phyloP scores from a whole-genome alignment of 2,113 vertebrate genomes.

The Monopterus albus region DNA sequence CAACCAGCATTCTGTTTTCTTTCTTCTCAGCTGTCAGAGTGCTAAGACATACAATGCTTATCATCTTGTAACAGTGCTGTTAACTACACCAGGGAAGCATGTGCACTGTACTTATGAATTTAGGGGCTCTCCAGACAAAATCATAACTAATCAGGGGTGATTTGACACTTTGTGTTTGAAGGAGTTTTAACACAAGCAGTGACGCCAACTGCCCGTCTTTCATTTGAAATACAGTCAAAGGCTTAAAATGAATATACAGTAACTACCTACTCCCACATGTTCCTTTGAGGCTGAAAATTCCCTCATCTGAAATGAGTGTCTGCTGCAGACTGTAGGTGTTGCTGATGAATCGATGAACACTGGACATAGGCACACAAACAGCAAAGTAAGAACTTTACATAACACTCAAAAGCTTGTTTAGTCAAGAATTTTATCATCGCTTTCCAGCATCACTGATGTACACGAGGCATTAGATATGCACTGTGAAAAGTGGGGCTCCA shows the following conservation, averaged over 20 bases:
- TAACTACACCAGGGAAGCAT: background rate
- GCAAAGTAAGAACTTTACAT: slow-evolving; percentile 43
- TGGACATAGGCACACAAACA: slow-evolving; percentile 49
- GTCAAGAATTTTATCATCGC: slow-evolving; percentile 28
- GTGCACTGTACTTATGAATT: slow-evolving; percentile 1
- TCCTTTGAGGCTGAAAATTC: slow-evolving; percentile 61
- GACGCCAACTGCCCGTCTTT: slow-evolving; percentile 41
- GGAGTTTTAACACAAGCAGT: slow-evolving; percentile 6
- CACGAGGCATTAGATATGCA: slow-evolving; percentile 15
- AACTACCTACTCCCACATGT: slow-evolving; percentile 63
- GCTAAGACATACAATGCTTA: slow-evolving; percentile 18
- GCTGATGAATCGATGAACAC: slow-evolving; percentile 20
- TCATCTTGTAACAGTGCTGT: background rate
- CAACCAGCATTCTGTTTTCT: slow-evolving; percentile 11
- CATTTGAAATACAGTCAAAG: slow-evolving; percentile 48
- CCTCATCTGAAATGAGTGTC: slow-evolving; percentile 51
- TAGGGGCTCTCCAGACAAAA: slow-evolving; percentile 62
- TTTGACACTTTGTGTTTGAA: slow-evolving; percentile 51
- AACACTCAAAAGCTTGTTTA: slow-evolving; percentile 44
- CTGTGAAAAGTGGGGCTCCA: slow-evolving; percentile 36
- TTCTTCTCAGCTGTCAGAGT: slow-evolving; percentile 25
- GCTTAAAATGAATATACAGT: slow-evolving; percentile 65
- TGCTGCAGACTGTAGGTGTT: slow-evolving; percentile 47
- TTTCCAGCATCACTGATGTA: background rate
- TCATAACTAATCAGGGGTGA: slow-evolving; percentile 49